Base-by-base conservation (phyloP, 1,140 invertebrate species). In the Matsumurasca onukii region DNA sequence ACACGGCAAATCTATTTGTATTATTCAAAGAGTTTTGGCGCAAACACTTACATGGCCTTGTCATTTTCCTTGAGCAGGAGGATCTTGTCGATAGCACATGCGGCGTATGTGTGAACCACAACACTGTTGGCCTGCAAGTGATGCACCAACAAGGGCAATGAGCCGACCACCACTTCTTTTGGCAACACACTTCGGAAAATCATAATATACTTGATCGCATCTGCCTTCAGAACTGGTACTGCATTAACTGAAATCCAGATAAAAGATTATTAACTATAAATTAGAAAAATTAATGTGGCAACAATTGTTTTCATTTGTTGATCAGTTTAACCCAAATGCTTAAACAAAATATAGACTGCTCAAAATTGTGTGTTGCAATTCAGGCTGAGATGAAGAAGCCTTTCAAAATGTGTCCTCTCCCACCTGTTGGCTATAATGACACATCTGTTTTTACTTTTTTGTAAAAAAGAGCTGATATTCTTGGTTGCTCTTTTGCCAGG, bases 121-220 rank as follows among this genome's bases (percentile, higher is more conserved):
- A 87, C 84, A 78, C 88, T 87, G n/a, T 90, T 85, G 0, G 85
- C 85, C 27, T 87, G 78, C 59, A 97, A 83, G 75, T 91, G 89
- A 39, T 84, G 81, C n/a, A 86, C 82, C 66, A 98, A 77, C 69
- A 90, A 81, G 0, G 95, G 93, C 45, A 98, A 77, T 57, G 86
- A 85, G 3, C 85, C 83, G 48, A 94, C 76, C 1, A 97, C 80
- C 29, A 91, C 81, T 71, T 95, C 90, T 34, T 83, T 85, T 0
- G 95, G 91, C 61, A 99, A 82, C 69, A 98, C 86, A 74, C 91
- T 93, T 68, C 97, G 85, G 78, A 99, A 99, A 15, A 91, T 95
- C 88, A 99, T 95, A 12, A 98, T 80, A 78, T 96, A 99, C 78
- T 98, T 98, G 24, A 99, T 91, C 9, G 92, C 90, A 81, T 98